phyloP scores from a whole-genome alignment of 2,888 invertebrate genomes.

The Orthonevra nobilis region DNA sequence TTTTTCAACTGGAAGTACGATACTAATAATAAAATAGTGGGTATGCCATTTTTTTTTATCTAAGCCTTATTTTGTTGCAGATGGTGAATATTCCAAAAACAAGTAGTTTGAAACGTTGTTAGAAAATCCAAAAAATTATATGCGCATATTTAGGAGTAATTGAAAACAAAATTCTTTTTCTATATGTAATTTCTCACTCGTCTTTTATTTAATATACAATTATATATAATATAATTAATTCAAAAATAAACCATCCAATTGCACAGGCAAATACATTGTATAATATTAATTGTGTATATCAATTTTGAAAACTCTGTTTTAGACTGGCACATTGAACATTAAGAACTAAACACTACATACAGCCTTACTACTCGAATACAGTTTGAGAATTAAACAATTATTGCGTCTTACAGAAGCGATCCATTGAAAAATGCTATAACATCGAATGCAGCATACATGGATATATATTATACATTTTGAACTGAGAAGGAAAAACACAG shows the following conservation, averaged over 20 bases:
- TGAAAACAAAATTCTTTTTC: background rate
- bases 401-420: slow-evolving; percentile 47
- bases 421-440: slow-evolving; percentile 51
- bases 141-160: too few relatives aligned
- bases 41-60: too few relatives aligned
- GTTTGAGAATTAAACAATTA: slow-evolving; percentile 61
- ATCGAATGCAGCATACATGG: slow-evolving; percentile 55
- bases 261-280: slow-evolving; percentile 65
- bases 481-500: slow-evolving; percentile 37
- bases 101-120: too few relatives aligned
- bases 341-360: slow-evolving; percentile 64
- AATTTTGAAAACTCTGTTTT: slow-evolving; percentile 59
- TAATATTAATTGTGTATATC: slow-evolving; percentile 61
- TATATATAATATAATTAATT: slow-evolving; percentile 68
- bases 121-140: too few relatives aligned
- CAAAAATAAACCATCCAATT: slow-evolving; percentile 60
- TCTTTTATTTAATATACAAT: slow-evolving; percentile 58
- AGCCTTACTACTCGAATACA: slow-evolving; percentile 68
- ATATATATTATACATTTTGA: slow-evolving; percentile 43
- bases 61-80: too few relatives aligned
- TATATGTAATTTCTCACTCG: slow-evolving; percentile 60
- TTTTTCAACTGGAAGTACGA: too few relatives aligned
- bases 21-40: too few relatives aligned
- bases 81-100: too few relatives aligned
- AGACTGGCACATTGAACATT: slow-evolving; percentile 67